Evolutionary conservation across 2,113 vertebrate genomes (phyloP).

Genomic region (Grammomys dolichurus): DNA sequence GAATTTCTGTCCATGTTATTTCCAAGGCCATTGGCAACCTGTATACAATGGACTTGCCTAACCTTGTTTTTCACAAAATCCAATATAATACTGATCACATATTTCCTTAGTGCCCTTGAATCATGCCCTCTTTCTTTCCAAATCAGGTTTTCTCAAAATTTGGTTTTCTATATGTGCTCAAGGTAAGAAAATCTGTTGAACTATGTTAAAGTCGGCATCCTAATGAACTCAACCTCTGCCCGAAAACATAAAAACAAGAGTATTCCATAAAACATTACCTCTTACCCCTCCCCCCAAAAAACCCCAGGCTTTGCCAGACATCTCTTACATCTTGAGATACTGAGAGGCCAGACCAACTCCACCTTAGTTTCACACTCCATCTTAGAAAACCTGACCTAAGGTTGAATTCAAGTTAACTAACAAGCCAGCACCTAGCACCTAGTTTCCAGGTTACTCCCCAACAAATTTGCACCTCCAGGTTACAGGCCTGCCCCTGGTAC

Average conservation of each 20-base stretch:
- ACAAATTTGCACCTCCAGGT: no score
- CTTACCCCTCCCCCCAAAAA: fast-evolving
- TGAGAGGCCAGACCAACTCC: no score
- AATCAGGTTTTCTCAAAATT: neutral
- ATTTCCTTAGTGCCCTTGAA: neutral
- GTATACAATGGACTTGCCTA: neutral
- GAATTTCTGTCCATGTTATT: constrained; percentile 26
- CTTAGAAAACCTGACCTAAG: no score
- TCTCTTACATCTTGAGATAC: neutral
- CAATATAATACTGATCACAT: neutral
- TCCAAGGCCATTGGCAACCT: neutral
- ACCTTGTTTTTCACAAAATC: neutral
- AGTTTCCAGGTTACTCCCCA: no score
- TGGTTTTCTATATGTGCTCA: neutral
- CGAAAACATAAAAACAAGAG: constrained; percentile 17
- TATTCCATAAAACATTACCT: neutral
- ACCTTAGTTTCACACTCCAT: no score
- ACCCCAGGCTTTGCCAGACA: neutral
- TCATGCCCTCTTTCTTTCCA: constrained; percentile 7
- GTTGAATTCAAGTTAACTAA: no score
- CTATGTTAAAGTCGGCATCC: neutral
- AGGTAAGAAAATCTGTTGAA: neutral
- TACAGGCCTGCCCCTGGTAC: no score
- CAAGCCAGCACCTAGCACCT: no score
- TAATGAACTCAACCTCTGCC: constrained; percentile 2